phyloP scores from a whole-genome alignment of 2,113 vertebrate genomes.

The Phalacrocorax aristotelis region DNA sequence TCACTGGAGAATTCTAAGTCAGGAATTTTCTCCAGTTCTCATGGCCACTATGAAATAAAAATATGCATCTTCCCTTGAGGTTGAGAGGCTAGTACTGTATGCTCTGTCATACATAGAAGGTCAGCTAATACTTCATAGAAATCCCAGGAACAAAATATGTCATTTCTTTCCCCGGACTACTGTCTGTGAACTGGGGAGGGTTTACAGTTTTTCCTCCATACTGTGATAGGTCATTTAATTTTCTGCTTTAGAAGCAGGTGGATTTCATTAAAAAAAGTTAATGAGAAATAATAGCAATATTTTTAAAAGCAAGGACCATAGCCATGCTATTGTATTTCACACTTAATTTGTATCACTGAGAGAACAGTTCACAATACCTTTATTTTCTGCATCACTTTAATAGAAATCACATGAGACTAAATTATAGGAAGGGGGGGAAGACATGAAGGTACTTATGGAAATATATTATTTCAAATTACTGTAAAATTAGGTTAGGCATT shows the following conservation, averaged over 20 bases:
- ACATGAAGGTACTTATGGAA: not conserved
- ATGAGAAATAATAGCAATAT: not conserved
- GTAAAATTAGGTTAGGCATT: not conserved
- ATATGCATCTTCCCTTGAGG: fast-evolving
- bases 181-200: not conserved
- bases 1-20: not conserved
- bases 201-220: not conserved
- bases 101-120: not conserved
- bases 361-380: not conserved
- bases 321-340: not conserved
- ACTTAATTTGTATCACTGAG: not conserved
- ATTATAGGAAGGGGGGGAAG: not conserved
- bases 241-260: not conserved
- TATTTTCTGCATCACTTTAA: not conserved
- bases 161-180: not conserved
- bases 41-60: not conserved
- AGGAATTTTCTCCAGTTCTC: not conserved
- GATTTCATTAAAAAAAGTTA: not conserved
- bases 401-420: not conserved
- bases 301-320: not conserved
- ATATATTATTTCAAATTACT: not conserved
- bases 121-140: not conserved
- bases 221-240: not conserved
- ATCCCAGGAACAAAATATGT: not conserved
- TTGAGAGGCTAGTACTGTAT: not conserved